Base-by-base conservation (phyloP, 2,888 invertebrate species). In the Drosophila siamana region DNA sequence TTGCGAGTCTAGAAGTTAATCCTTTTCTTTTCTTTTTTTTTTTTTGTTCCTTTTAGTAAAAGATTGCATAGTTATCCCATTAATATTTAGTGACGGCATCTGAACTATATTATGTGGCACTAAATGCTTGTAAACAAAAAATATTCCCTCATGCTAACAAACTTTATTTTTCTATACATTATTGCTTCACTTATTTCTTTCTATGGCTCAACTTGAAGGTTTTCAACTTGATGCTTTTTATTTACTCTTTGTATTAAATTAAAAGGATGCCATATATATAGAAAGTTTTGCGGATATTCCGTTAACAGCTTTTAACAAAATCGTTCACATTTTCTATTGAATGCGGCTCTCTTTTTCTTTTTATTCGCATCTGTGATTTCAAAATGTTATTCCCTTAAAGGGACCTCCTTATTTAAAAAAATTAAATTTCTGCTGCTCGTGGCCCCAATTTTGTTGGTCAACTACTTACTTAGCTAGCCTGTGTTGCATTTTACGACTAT, bases 401-500 rank as follows among this genome's bases (percentile, higher is more conserved):
- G n/a, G n/a, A n/a, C n/a, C n/a, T n/a, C n/a, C n/a, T n/a, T n/a
- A n/a, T n/a, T n/a, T n/a, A 2, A 3, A n/a, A 36, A 38, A 52
- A 30, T 40, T 7, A 22, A 43, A 22, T 22, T 0, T 26, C 11
- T n/a, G 9, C 9, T 11, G 9, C 7, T 6, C 0, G 7, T 33
- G 13, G 33, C 6, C 15, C 4, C 11, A 15, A 33, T 44, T 33
- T 24, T 30, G 33, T 24, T 19, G 22, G 0, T 33, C 11, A 33
- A 24, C 44, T 43, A 54, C 33, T 54, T 54, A 52, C 30, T 54
- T 54, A 52, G 40, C 16, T 41, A 28, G 26, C 19, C 33, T 30
- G 22, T 33, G 16, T 59, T 59, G 51, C 13, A 30, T 36, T 40
- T 16, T 47, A 11, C 13, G 30, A 22, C 41, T 48, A 38, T 47